phyloP scores from a whole-genome alignment of 2,797 vertebrate species.

The Pangasius macronema region DNA sequence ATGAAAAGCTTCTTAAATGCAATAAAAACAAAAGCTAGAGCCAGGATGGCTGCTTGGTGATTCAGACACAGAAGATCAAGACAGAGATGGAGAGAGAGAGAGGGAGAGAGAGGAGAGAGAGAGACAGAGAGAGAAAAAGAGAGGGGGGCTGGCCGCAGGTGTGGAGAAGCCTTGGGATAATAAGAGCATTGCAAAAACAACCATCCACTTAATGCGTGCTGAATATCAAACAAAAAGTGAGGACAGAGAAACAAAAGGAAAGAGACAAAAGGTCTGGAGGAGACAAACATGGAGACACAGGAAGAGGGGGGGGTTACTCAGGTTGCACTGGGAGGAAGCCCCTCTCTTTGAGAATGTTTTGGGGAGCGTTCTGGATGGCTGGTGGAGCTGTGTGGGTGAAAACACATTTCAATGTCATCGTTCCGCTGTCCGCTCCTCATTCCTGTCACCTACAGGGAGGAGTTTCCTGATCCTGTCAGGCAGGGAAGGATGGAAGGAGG shows the following conservation, averaged over 20 bases:
- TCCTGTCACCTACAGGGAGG: conserved; percentile 45
- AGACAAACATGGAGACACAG: conserved; percentile 7
- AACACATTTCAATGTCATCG: conserved; percentile 37
- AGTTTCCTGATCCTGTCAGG: conserved; percentile 44
- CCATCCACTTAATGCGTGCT: conserved; percentile 32
- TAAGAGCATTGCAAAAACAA: conserved; percentile 30
- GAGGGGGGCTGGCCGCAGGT: conserved; percentile 48
- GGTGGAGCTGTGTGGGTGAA: conserved; percentile 23
- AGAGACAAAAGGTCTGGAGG: conserved; percentile 21
- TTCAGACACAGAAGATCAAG: conserved; percentile 20
- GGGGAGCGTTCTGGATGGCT: conserved; percentile 51
- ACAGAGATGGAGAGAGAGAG: conserved; percentile 10
- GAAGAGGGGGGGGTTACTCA: conserved; percentile 40
- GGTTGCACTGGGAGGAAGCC: conserved; percentile 47
- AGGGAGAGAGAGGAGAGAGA: neutral
- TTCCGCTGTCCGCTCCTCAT: conserved; percentile 35
- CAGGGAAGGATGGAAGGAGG: conserved; percentile 3
- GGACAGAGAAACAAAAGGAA: conserved; percentile 32
- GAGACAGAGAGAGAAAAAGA: neutral
- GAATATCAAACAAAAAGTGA: conserved; percentile 44
- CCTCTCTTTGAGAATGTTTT: conserved; percentile 49
- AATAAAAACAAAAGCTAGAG: conserved; percentile 44
- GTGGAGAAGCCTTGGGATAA: conserved; percentile 43
- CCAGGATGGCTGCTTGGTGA: conserved; percentile 21
- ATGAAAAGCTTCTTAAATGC: conserved; percentile 5